A percentile compares a stretch with the other conserved stretches of the same genome.
These are phyloP conservation scores for Anoura caudifer DNA, from an alignment of 2,113 vertebrate genomes.

Conservation along the genomic window DNA sequence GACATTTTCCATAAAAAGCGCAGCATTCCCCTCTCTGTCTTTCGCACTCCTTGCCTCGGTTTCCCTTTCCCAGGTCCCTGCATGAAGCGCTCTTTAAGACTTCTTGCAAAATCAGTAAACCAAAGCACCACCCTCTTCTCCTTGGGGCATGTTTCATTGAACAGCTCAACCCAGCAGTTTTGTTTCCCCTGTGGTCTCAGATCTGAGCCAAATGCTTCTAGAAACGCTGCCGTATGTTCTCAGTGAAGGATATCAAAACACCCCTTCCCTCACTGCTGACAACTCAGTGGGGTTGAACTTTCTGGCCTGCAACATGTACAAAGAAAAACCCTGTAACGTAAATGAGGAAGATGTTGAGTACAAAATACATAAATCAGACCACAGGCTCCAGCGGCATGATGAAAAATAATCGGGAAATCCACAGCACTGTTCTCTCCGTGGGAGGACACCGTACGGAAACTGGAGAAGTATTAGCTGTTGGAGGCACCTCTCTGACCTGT, in stretches of 20 bases:
- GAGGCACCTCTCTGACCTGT: background rate
- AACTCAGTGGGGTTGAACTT: background rate
- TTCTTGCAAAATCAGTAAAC: background rate
- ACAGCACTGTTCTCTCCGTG: background rate
- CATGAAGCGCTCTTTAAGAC: background rate
- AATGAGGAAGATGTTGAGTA: background rate
- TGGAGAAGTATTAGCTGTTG: background rate
- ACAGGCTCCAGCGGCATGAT: background rate
- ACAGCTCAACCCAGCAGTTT: background rate
- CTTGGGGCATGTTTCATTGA: accelerated
- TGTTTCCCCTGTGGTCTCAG: background rate
- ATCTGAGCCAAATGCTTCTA: background rate
- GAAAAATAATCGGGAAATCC: background rate
- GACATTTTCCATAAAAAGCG: background rate
- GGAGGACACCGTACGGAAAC: background rate
- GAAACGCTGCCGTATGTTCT: background rate
- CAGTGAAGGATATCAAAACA: background rate
- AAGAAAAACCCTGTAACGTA: background rate
- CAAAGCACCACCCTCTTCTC: background rate
- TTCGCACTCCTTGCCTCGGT: background rate
- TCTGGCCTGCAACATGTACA: background rate
- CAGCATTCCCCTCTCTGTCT: accelerated
- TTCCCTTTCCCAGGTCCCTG: background rate
- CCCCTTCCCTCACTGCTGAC: background rate
- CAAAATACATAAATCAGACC: background rate